A percentile compares a stretch with the other conserved stretches of the same genome.
These are phyloP conservation scores for Chelon auratus DNA, from an alignment of 2,797 vertebrate species.

Conservation along the genomic window DNA sequence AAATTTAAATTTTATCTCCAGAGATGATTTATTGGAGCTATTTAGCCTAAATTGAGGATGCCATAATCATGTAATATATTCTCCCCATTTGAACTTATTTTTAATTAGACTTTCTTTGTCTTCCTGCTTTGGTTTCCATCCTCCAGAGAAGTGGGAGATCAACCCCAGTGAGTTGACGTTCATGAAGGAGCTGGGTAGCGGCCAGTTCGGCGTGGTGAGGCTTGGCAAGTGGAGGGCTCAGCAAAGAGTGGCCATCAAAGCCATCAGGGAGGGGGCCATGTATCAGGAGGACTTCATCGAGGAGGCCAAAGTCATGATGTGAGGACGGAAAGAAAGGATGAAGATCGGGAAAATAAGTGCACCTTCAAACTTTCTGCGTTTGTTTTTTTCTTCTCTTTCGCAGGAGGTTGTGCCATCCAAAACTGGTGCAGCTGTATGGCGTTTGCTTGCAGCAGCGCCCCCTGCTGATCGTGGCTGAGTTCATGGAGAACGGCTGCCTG, in stretches of 20 bases:
- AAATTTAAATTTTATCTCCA: no score
- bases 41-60: no score
- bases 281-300: constrained; percentile 97
- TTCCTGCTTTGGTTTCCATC: neutral
- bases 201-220: constrained; percentile 89
- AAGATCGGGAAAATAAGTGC: no score
- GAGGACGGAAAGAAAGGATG: constrained; percentile 35
- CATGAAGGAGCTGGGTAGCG: constrained; percentile 88
- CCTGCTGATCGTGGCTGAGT: constrained; percentile 89
- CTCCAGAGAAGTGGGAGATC: constrained; percentile 91
- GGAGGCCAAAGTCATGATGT: constrained; percentile 99
- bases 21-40: no score
- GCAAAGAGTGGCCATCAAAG: constrained; percentile 95
- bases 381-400: neutral
- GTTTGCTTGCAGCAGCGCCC: constrained; percentile 85
- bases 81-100: no score
- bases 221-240: constrained; percentile 89
- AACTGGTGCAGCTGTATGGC: constrained; percentile 91
- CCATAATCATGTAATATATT: no score
- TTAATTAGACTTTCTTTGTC: neutral
- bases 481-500: constrained; percentile 90
- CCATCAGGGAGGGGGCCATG: constrained; percentile 93
- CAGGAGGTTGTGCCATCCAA: constrained; percentile 89
- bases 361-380: no score
- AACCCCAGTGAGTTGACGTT: constrained; percentile 87